Evolutionary conservation across 2,888 invertebrate species (phyloP).

Genomic region (Cataglyphis livida): DNA sequence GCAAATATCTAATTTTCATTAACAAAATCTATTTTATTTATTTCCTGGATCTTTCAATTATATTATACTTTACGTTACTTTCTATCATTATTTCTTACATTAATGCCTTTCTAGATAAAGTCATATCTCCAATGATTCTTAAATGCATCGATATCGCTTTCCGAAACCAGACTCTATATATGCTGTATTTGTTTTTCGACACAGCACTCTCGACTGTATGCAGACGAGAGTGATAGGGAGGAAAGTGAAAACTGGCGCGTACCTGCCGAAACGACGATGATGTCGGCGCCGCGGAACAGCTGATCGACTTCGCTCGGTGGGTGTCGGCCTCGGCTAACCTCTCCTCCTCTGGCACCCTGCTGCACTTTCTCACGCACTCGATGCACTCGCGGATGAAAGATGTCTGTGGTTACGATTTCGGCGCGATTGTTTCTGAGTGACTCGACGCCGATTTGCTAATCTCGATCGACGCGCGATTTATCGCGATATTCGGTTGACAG

Average conservation of each 20-base stretch:
- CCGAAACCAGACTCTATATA: neutral
- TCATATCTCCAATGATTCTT: neutral
- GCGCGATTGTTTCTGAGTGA: neutral
- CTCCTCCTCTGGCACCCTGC: slow-evolving; percentile 31
- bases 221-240: neutral
- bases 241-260: slow-evolving; percentile 54
- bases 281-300: slow-evolving; percentile 75
- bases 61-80: neutral
- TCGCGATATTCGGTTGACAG: neutral
- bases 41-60: neutral
- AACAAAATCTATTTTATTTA: neutral
- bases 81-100: neutral
- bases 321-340: slow-evolving; percentile 73
- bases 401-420: neutral
- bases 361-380: slow-evolving; percentile 46
- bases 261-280: slow-evolving; percentile 43
- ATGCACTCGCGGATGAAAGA: slow-evolving; percentile 23
- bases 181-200: neutral
- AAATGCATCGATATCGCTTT: neutral
- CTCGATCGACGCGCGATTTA: neutral
- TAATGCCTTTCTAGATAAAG: neutral
- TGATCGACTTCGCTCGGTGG: slow-evolving; percentile 71
- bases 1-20: neutral
- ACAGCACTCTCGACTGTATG: neutral
- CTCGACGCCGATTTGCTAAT: neutral